phyloP scores from a whole-genome alignment of 2,888 invertebrate genomes.

The Masnerella sp. region DNA sequence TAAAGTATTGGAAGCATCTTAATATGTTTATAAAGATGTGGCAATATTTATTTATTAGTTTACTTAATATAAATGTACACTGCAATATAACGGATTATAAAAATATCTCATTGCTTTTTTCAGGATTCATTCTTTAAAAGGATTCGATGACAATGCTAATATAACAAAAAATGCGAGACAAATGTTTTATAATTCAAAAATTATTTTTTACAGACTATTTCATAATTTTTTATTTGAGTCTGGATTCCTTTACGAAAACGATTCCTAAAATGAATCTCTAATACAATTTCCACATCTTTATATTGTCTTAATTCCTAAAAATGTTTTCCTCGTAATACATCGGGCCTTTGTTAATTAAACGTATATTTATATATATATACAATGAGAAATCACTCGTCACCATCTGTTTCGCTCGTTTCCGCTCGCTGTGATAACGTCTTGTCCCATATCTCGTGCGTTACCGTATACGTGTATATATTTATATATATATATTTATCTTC shows the following conservation, averaged over 20 bases:
- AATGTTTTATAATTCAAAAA: not conserved
- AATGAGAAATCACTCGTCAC: conserved; percentile 18
- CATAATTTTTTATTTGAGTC: not conserved
- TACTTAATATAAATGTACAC: conserved; percentile 8
- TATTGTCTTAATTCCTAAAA: conserved; percentile 48
- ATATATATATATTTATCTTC: conserved; percentile 46
- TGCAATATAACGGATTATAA: conserved; percentile 20
- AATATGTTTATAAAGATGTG: conserved; percentile 67
- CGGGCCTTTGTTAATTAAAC: conserved; percentile 53
- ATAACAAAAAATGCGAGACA: conserved; percentile 5
- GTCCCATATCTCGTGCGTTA: conserved; percentile 19
- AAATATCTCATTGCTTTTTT: conserved; percentile 20
- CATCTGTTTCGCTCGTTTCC: conserved; percentile 1
- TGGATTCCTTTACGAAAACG: not conserved
- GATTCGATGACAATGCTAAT: not conserved
- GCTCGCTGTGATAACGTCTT: conserved; percentile 7
- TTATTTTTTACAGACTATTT: no score
- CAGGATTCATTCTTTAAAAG: conserved; percentile 1
- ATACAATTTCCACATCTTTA: conserved; percentile 35
- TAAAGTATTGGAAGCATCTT: conserved; percentile 77
- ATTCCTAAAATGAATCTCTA: conserved; percentile 1
- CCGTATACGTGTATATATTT: conserved; percentile 57
- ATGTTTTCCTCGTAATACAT: conserved; percentile 49
- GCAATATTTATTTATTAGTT: not conserved
- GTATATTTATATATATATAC: conserved; percentile 58